phyloP scores from a whole-genome alignment of 2,888 invertebrate species.

The Melanostoma scalare region DNA sequence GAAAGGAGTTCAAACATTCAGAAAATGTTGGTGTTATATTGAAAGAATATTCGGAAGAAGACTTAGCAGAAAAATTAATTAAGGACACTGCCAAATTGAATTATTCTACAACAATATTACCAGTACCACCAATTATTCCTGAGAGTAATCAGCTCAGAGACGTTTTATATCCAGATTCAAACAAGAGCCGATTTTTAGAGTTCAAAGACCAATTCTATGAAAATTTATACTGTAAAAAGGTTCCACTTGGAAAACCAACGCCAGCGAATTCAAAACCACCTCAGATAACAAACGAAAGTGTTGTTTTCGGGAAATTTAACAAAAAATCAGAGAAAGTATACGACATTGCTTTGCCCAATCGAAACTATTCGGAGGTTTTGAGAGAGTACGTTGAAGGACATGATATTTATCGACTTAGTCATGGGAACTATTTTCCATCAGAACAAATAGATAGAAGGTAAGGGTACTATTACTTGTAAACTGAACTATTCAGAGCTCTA shows the following conservation, averaged over 20 bases:
- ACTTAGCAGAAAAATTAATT: slow-evolving; percentile 76
- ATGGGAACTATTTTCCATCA: slow-evolving; percentile 78
- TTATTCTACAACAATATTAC: neutral
- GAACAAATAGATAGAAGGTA: slow-evolving; percentile 78
- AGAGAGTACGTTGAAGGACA: slow-evolving; percentile 76
- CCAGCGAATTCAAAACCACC: slow-evolving; percentile 76
- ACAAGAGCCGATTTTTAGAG: slow-evolving; percentile 78
- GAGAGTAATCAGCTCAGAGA: slow-evolving; percentile 73
- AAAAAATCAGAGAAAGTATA: slow-evolving; percentile 68
- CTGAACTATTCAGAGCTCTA: neutral
- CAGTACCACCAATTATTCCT: slow-evolving; percentile 71
- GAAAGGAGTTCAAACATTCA: slow-evolving; percentile 48
- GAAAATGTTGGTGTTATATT: slow-evolving; percentile 67
- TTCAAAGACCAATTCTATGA: slow-evolving; percentile 79
- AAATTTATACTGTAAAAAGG: slow-evolving; percentile 77
- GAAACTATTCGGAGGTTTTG: slow-evolving; percentile 75
- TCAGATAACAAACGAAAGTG: slow-evolving; percentile 76
- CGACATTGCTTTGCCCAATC: slow-evolving; percentile 76
- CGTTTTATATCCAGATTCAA: slow-evolving; percentile 75
- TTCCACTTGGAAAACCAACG: slow-evolving; percentile 75
- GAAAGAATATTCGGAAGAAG: slow-evolving; percentile 73
- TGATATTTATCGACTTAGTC: slow-evolving; percentile 78
- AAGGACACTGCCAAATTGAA: slow-evolving; percentile 67
- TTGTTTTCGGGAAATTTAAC: slow-evolving; percentile 75
- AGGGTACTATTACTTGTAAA: neutral